Percentiles rank a stretch among this genome's conserved stretches.
Evolutionary conservation across 2,113 vertebrate species (phyloP).

Genomic region (Elachura formosa): DNA sequence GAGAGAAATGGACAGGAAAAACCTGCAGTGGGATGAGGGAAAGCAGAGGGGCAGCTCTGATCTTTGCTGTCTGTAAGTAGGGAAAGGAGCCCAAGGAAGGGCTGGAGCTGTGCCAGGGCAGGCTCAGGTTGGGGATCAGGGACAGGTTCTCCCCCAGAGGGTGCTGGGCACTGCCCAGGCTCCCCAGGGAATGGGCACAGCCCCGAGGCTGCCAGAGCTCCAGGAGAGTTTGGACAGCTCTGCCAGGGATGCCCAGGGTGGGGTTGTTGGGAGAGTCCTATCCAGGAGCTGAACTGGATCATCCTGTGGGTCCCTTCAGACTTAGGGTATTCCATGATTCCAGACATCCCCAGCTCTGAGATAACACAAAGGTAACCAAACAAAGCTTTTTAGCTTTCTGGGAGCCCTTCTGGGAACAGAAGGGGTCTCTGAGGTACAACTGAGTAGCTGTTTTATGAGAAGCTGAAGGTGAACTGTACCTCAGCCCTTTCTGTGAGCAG

Average conservation of each 20-base stretch:
- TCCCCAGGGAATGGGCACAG: background rate
- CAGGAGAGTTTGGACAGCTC: rapidly evolving
- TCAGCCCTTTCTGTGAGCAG: background rate
- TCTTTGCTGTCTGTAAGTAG: background rate
- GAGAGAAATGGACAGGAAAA: background rate
- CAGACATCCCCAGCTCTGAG: background rate
- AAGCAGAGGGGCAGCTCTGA: background rate
- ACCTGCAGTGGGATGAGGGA: background rate
- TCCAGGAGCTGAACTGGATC: background rate
- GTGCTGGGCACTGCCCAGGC: background rate
- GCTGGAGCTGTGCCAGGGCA: background rate
- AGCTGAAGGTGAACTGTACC: background rate
- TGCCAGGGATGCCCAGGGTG: background rate
- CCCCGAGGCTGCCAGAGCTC: background rate
- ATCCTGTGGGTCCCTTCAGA: background rate
- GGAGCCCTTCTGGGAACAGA: background rate
- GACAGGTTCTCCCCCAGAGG: background rate
- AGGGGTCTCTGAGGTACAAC: background rate
- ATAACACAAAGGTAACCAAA: background rate
- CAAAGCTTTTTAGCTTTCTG: background rate
- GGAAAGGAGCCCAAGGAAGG: background rate
- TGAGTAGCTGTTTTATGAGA: background rate
- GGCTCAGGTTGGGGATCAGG: rapidly evolving
- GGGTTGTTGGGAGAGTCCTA: background rate
- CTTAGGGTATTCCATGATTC: background rate